Conservation (phyloP, 2,113 vertebrate genomes). For the Suricata suricatta region DNA sequence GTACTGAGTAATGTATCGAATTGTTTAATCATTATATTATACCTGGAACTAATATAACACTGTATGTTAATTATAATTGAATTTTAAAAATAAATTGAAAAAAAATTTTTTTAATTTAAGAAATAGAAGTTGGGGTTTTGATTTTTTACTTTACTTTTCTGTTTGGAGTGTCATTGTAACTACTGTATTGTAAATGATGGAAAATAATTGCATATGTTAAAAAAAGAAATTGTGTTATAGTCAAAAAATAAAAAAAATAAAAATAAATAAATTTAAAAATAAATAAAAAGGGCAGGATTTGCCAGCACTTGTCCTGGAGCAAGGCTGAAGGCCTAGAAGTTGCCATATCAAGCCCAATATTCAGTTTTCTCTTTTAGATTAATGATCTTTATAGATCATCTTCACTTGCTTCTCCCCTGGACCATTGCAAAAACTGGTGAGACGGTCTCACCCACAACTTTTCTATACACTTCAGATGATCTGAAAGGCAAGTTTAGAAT, state of each 20-base stretch:
- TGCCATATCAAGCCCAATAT: not conserved
- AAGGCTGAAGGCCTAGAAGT: not conserved
- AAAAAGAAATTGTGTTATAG: too few species aligned
- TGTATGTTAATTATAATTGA: not conserved
- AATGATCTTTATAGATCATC: not conserved
- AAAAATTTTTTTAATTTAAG: too few species aligned
- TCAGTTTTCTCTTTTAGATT: not conserved
- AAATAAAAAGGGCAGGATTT: not conserved
- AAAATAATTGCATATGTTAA: too few species aligned
- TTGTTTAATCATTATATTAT: not conserved
- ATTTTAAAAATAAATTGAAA: not conserved
- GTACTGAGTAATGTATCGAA: not conserved
- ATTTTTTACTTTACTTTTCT: too few species aligned
- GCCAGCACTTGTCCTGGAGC: not conserved
- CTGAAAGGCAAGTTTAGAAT: not conserved
- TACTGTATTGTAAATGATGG: too few species aligned
- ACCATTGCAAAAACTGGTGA: not conserved
- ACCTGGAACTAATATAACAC: not conserved
- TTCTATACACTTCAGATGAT: not conserved
- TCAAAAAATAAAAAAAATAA: too few species aligned
- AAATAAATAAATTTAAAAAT: too few species aligned
- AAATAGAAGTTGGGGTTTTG: too few species aligned
- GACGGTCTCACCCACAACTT: not conserved
- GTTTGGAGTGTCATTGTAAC: too few species aligned
- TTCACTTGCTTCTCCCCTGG: not conserved